Base-by-base conservation (phyloP, 2,888 invertebrate species). In the Anthophora plumipes region DNA sequence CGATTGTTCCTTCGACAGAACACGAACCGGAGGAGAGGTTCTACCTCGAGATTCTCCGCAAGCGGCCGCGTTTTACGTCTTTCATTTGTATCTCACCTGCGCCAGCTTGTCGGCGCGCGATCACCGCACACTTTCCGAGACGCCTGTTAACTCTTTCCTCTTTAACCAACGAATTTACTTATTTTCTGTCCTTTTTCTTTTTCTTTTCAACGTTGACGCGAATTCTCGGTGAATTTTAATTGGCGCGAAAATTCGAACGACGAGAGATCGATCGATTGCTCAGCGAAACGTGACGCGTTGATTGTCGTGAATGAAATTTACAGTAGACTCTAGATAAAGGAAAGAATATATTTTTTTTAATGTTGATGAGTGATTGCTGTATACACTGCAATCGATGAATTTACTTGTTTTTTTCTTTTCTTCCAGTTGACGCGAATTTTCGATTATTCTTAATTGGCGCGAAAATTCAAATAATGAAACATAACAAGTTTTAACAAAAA, bases 1-100 rank as follows among this genome's bases (percentile, higher is more conserved):
- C 84, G 80, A 84, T 84, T 87, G 83, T 89, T 89, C 73, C 69
- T 60, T 73, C 80, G 82, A 77, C 81, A 66, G 66, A 59, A 84
- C 79, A 88, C 76, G 67, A 82, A 72, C 72, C 9, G 79, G 46
- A 60, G 70, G 70, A 67, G 74, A 71, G 68, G 64, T 76, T 69
- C 82, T 61, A 43, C 75, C 66, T 63, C 59, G 52, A 50, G 73
- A 80, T 74, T 78, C 69, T 66, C 70, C 60, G 59, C 74, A 50
- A n/a, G 25, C 64, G 60, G 48, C 43, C 74, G 81, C 81, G 54
- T 82, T n/a, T 84, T 72, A 77, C 74, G 74, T 84, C 81, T 73
- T 85, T 75, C 84, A 73, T 80, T 80, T 75, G 83, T 79, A 67
- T 72, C 81, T 85, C 83, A 83, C 83, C 82, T 83, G 79, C 84